Evolutionary conservation across 2,113 vertebrate genomes (phyloP).

Genomic region (Pseudorasbora parva): DNA sequence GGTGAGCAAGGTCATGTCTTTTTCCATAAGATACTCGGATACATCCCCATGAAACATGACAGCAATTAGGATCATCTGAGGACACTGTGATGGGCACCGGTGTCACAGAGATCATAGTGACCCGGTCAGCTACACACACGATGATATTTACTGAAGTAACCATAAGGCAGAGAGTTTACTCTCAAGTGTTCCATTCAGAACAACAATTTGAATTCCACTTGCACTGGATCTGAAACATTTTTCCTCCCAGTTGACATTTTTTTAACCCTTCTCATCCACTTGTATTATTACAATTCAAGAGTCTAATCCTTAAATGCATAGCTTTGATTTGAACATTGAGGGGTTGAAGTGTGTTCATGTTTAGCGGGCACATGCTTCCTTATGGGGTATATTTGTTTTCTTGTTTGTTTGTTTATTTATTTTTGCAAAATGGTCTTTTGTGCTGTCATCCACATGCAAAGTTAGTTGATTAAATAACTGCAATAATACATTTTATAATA

Average conservation of each 20-base stretch:
- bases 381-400: too few relatives aligned
- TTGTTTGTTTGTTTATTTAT: too few relatives aligned
- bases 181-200: not conserved
- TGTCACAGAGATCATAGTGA: not conserved
- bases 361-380: too few relatives aligned
- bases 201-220: not conserved
- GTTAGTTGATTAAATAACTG: too few relatives aligned
- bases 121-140: not conserved
- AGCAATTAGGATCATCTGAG: not conserved
- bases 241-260: too few relatives aligned
- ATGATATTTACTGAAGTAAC: not conserved
- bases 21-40: not conserved
- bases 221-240: not conserved
- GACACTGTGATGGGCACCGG: not conserved
- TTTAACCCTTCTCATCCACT: not conserved
- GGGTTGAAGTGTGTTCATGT: too few relatives aligned
- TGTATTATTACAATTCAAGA: not conserved
- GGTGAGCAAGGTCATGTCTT: conserved; percentile 69
- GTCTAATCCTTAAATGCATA: too few relatives aligned
- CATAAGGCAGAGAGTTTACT: not conserved
- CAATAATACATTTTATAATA: too few relatives aligned
- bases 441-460: too few relatives aligned
- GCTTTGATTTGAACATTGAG: too few relatives aligned
- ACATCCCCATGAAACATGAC: not conserved
- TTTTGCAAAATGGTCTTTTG: too few relatives aligned